Evolutionary conservation across 1,140 invertebrate genomes (phyloP).

Genomic region (Brachystomella parvula): DNA sequence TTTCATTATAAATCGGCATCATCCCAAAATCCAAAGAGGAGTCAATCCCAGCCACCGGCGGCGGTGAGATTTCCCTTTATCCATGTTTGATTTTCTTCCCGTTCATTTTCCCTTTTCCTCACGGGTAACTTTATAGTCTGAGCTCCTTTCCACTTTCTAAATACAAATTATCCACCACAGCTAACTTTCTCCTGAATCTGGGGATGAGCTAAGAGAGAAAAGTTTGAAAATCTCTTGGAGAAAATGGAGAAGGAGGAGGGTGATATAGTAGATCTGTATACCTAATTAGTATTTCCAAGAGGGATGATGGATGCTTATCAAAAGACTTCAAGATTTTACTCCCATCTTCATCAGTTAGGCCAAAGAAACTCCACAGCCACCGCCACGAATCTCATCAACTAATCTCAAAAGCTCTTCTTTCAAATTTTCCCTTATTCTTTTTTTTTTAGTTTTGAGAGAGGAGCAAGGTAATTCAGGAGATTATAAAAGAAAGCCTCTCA

Average conservation of each 20-base stretch:
- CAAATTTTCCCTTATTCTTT: background rate
- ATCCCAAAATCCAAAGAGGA: background rate
- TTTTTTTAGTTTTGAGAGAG: background rate
- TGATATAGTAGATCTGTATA: background rate
- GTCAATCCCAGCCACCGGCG: background rate
- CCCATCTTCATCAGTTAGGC: background rate
- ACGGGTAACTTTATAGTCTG: background rate
- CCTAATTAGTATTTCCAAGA: constrained; percentile 8
- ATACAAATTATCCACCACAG: background rate
- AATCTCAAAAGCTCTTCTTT: background rate
- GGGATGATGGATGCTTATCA: constrained; percentile 6
- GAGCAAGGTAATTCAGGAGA: background rate
- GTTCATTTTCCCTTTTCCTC: background rate
- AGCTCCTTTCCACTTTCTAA: background rate
- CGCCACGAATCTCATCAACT: background rate
- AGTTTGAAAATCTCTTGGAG: background rate
- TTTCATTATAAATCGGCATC: no score
- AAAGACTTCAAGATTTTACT: background rate
- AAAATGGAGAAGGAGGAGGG: background rate
- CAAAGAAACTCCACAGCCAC: background rate
- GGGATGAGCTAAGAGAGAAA: background rate
- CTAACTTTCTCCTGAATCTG: background rate
- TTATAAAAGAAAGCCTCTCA: background rate
- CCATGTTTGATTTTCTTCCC: background rate
- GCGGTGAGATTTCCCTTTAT: background rate